phyloP scores from a whole-genome alignment of 2,113 vertebrate genomes.

The Brachyhypopomus gauderio region DNA sequence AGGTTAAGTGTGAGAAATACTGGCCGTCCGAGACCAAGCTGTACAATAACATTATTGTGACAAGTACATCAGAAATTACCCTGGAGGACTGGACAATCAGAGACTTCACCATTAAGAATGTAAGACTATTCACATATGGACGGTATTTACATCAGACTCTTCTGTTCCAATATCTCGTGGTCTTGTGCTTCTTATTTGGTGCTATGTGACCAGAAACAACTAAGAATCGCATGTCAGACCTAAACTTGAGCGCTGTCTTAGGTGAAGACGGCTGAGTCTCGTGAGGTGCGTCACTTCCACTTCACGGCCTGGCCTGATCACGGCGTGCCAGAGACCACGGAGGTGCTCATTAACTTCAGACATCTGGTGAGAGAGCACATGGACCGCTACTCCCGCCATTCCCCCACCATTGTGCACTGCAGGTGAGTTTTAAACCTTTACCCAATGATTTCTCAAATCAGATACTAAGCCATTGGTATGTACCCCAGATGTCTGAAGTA shows the following conservation, averaged over 20 bases:
- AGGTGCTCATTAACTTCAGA: conserved; percentile 91
- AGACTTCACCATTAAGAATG: conserved; percentile 88
- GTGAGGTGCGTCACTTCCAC: conserved; percentile 89
- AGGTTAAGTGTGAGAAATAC: conserved; percentile 97
- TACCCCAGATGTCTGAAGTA: background rate
- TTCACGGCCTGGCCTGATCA: conserved; percentile 98
- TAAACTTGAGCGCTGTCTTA: conserved; percentile 54
- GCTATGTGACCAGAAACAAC: background rate
- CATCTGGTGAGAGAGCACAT: conserved; percentile 90
- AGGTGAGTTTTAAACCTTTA: conserved; percentile 74
- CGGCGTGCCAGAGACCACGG: conserved; percentile 88
- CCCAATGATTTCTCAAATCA: background rate
- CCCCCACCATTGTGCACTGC: conserved; percentile 92
- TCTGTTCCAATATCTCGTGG: background rate
- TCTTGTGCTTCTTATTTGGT: background rate
- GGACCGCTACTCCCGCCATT: conserved; percentile 79
- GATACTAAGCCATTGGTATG: background rate
- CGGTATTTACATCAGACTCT: background rate
- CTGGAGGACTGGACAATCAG: conserved; percentile 94
- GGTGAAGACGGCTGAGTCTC: conserved; percentile 81
- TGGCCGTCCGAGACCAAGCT: conserved; percentile 81
- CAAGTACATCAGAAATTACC: conserved; percentile 77
- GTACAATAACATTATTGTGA: conserved; percentile 82
- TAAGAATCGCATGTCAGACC: background rate
- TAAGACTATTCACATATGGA: conserved; percentile 64